Conservation (phyloP, 2,888 invertebrate genomes). For the Limnephilus lunatus region DNA sequence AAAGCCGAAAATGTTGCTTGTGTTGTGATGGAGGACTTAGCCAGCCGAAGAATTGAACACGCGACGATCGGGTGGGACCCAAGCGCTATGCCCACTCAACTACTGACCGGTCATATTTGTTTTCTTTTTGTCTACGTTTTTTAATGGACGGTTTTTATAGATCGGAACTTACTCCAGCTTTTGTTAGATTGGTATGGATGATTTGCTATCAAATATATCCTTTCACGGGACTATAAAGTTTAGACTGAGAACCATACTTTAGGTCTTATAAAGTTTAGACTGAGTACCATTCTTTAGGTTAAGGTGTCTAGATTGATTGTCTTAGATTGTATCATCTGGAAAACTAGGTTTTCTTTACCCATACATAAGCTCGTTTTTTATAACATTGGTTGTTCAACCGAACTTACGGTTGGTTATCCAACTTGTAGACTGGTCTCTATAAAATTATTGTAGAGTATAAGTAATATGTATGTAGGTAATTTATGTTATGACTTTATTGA, state of each 20-base stretch:
- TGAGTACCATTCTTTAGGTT: neutral
- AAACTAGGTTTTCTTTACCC: neutral
- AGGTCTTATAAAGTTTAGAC: neutral
- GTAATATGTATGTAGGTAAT: neutral
- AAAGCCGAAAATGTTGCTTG: too few species aligned
- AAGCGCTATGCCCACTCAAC: too few species aligned
- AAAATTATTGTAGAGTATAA: neutral
- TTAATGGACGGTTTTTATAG: too few species aligned
- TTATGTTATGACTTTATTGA: too few species aligned
- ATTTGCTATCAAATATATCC: neutral
- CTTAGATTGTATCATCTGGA: neutral
- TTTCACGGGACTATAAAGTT: neutral
- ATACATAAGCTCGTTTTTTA: neutral
- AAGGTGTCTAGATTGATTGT: neutral
- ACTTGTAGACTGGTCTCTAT: neutral
- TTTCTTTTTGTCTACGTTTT: too few species aligned
- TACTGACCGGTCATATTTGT: too few species aligned
- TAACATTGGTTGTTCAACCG: neutral
- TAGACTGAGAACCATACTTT: neutral
- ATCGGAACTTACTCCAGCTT: neutral
- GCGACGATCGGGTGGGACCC: too few species aligned
- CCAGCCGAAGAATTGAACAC: too few species aligned
- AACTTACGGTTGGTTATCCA: neutral
- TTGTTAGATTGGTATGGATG: neutral
- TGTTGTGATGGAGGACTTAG: too few species aligned